Conservation (phyloP, 2,113 vertebrate species). For the Mandrillus leucophaeus region DNA sequence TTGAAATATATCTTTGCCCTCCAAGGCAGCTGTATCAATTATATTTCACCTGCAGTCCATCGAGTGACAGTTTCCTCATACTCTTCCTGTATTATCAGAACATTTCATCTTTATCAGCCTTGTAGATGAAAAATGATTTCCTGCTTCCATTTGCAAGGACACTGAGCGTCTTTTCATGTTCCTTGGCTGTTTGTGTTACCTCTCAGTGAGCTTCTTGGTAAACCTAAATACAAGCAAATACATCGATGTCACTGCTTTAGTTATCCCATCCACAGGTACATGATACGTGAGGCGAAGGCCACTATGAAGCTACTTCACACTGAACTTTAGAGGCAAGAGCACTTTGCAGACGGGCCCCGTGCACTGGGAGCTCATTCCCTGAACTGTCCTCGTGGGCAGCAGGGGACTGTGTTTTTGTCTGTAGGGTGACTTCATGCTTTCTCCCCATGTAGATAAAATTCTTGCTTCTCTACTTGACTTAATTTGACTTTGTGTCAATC, state of each 20-base stretch:
- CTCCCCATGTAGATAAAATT: not conserved
- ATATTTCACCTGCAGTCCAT: too few relatives aligned
- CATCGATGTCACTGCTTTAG: not conserved
- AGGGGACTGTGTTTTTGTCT: not conserved
- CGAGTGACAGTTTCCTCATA: not conserved
- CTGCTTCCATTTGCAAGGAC: not conserved
- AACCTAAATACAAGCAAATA: not conserved
- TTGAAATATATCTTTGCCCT: not conserved
- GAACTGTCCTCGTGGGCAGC: too few relatives aligned
- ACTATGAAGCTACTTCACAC: not conserved
- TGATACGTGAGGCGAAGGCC: not conserved
- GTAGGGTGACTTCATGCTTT: not conserved
- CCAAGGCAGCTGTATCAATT: not conserved
- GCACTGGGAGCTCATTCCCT: not conserved
- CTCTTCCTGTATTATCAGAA: not conserved
- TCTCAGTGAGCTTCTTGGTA: not conserved
- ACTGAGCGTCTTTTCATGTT: not conserved
- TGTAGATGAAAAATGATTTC: not conserved
- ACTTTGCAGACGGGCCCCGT: accelerated
- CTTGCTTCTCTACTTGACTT: not conserved
- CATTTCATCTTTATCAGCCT: not conserved
- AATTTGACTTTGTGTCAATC: not conserved
- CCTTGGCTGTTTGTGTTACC: not conserved
- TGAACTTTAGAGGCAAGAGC: not conserved
- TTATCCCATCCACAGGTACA: not conserved